A percentile compares a stretch with the other conserved stretches of the same genome.
phyloP scores from a whole-genome alignment of 2,888 invertebrate genomes.

The Blera fallax region DNA sequence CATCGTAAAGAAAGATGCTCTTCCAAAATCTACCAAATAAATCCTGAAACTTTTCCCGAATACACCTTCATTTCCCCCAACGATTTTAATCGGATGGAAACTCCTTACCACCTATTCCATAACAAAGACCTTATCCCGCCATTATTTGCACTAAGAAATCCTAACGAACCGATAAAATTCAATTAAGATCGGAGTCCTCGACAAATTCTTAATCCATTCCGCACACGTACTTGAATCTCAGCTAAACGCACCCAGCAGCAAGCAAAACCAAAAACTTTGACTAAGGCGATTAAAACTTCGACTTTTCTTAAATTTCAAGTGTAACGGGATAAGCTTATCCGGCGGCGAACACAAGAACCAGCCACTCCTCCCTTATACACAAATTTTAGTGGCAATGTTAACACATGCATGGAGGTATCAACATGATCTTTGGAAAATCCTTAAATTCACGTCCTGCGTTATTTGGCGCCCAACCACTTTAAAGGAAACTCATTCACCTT shows the following conservation, averaged over 20 bases:
- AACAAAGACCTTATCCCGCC: constrained; percentile 42
- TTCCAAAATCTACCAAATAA: background rate
- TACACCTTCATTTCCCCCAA: background rate
- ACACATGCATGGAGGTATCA: background rate
- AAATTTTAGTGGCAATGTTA: constrained; percentile 24
- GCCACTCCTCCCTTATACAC: background rate
- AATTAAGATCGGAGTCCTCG: constrained; percentile 41
- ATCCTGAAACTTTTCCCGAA: background rate
- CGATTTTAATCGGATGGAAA: background rate
- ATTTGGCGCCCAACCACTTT: constrained; percentile 18
- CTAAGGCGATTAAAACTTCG: constrained; percentile 69
- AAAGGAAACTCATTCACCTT: constrained; percentile 5
- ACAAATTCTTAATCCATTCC: constrained; percentile 19
- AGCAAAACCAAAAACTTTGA: constrained; percentile 48
- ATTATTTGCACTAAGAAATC: constrained; percentile 56
- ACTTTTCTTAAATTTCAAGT: constrained; percentile 44
- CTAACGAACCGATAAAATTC: constrained; percentile 67
- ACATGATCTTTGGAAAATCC: constrained; percentile 9
- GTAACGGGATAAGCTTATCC: constrained; percentile 41
- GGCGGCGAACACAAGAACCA: constrained; percentile 14
- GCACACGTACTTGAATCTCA: constrained; percentile 50
- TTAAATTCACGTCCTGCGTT: constrained; percentile 43
- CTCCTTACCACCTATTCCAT: background rate
- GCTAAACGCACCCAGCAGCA: constrained; percentile 18
- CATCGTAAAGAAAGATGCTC: background rate